phyloP scores from a whole-genome alignment of 2,113 vertebrate genomes.

The Scopus umbretta region DNA sequence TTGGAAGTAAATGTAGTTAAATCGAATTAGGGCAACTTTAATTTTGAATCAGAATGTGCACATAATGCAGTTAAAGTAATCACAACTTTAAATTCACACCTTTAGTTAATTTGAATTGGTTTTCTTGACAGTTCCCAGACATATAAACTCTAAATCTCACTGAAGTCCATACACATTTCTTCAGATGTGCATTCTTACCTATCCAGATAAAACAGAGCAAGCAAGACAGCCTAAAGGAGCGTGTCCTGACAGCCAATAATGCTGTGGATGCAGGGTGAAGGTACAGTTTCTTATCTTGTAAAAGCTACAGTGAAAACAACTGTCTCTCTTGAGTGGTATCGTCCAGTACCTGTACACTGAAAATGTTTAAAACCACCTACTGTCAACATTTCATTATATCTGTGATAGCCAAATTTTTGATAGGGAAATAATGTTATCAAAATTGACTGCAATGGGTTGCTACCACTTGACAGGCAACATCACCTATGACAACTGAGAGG shows the following conservation, averaged over 20 bases:
- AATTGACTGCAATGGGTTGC: neutral
- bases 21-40: neutral
- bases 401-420: neutral
- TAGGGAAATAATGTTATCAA: conserved; percentile 14
- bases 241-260: neutral
- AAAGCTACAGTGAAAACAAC: neutral
- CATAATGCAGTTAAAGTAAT: neutral
- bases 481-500: neutral
- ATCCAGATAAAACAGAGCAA: neutral
- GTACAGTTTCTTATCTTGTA: neutral
- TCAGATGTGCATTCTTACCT: neutral
- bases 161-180: conserved; percentile 13
- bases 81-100: conserved; percentile 31
- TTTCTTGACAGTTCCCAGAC: neutral
- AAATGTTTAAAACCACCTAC: neutral
- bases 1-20: conserved; percentile 35
- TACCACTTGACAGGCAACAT: neutral
- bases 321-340: neutral
- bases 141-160: neutral
- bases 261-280: rapidly evolving
- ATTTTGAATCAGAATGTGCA: conserved; percentile 35
- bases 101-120: neutral
- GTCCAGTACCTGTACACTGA: neutral
- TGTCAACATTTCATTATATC: neutral
- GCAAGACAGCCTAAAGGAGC: neutral